phyloP scores from a whole-genome alignment of 1,140 invertebrate species.

The Euwallacea fornicatus region DNA sequence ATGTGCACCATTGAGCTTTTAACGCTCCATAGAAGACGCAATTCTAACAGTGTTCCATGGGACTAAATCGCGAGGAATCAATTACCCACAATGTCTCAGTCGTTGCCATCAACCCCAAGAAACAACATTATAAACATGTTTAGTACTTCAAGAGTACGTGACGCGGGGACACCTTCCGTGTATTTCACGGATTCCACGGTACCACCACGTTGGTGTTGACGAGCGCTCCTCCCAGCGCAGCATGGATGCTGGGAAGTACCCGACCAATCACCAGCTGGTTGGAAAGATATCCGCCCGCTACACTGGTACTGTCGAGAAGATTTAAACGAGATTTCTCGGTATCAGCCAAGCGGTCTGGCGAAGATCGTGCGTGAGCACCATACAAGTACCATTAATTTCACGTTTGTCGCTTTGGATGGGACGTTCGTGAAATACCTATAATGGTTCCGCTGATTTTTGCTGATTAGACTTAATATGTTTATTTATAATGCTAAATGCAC shows the following conservation, averaged over 20 bases:
- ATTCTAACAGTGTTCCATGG: too few species aligned
- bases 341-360: slow-evolving; percentile 39
- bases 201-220: slow-evolving; percentile 28
- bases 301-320: slow-evolving; percentile 26
- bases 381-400: slow-evolving; percentile 25
- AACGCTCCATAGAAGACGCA: too few species aligned
- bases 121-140: slow-evolving; percentile 23
- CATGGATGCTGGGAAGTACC: slow-evolving; percentile 52
- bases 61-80: too few species aligned
- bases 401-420: background rate
- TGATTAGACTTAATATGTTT: slow-evolving; percentile 6
- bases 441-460: background rate
- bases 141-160: slow-evolving; percentile 17
- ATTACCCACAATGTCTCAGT: too few species aligned
- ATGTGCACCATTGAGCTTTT: too few species aligned
- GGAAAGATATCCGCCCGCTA: slow-evolving; percentile 26
- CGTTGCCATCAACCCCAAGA: background rate
- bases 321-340: slow-evolving; percentile 37
- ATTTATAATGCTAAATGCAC: background rate
- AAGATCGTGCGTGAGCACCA: slow-evolving; percentile 25
- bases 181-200: slow-evolving; percentile 26
- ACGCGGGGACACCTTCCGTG: slow-evolving; percentile 25
- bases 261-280: slow-evolving; percentile 49
- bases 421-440: slow-evolving; percentile 8
- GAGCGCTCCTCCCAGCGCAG: slow-evolving; percentile 52